A percentile compares a stretch with the other conserved stretches of the same genome.
Evolutionary conservation across 1,140 invertebrate genomes (phyloP).

Genomic region (Saccostrea glomerata): DNA sequence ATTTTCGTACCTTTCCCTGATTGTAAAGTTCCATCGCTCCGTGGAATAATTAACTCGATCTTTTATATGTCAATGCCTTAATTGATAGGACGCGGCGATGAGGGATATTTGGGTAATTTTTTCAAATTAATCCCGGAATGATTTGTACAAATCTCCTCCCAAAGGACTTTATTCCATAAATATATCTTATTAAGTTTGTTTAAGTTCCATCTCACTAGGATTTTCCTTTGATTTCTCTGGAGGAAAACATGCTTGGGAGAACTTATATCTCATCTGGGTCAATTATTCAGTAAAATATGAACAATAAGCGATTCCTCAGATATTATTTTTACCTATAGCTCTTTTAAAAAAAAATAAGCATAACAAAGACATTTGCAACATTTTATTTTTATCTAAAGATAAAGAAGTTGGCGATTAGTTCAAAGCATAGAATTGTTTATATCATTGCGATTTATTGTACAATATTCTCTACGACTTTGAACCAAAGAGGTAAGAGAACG

Average conservation of each 20-base stretch:
- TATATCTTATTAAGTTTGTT: neutral
- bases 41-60: slow-evolving; percentile 1
- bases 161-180: neutral
- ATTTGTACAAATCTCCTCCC: neutral
- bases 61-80: neutral
- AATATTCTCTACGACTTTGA: no score
- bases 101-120: neutral
- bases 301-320: neutral
- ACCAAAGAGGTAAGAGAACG: no score
- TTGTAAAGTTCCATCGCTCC: neutral
- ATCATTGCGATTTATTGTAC: no score
- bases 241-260: neutral
- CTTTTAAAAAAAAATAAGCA: no score
- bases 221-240: neutral
- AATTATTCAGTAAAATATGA: slow-evolving; percentile 16
- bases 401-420: no score
- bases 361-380: no score
- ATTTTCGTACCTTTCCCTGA: neutral
- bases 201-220: neutral
- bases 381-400: no score
- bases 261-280: neutral
- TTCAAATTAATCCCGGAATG: neutral
- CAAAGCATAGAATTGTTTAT: no score
- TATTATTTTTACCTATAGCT: neutral
- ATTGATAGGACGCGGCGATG: neutral